A percentile compares a stretch with the other conserved stretches of the same genome.
These are phyloP conservation scores for Acrocephalus arundinaceus DNA, from an alignment of 2,113 vertebrate genomes.

Conservation along the genomic window DNA sequence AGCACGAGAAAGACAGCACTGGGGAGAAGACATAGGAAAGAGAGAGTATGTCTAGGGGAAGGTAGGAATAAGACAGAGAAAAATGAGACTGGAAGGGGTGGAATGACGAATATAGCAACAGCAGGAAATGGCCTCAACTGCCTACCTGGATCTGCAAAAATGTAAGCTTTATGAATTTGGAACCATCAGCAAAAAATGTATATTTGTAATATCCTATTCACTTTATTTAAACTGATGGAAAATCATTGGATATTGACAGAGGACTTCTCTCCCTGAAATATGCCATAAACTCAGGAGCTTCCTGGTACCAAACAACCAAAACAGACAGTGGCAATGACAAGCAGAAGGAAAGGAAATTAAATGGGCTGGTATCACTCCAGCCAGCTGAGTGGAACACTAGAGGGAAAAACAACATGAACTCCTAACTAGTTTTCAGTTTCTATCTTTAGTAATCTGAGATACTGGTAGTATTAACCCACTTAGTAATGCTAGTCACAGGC, in stretches of 20 bases:
- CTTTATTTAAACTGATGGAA: neutral
- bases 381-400: constrained; percentile 37
- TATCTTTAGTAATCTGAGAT: constrained; percentile 27
- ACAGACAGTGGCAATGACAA: neutral
- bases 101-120: neutral
- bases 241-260: neutral
- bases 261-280: neutral
- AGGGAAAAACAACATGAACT: neutral
- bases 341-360: constrained; percentile 37
- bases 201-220: neutral
- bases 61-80: neutral
- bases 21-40: neutral
- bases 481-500: neutral
- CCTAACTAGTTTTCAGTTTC: constrained; percentile 39
- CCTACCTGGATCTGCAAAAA: neutral
- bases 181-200: neutral
- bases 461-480: neutral
- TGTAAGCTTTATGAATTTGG: neutral
- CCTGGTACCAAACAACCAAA: constrained; percentile 5
- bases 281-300: neutral
- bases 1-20: neutral
- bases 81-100: neutral
- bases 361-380: neutral
- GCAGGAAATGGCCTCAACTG: neutral
- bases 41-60: neutral